Conservation (phyloP, 1,140 invertebrate species). For the Musca vetustissima region DNA sequence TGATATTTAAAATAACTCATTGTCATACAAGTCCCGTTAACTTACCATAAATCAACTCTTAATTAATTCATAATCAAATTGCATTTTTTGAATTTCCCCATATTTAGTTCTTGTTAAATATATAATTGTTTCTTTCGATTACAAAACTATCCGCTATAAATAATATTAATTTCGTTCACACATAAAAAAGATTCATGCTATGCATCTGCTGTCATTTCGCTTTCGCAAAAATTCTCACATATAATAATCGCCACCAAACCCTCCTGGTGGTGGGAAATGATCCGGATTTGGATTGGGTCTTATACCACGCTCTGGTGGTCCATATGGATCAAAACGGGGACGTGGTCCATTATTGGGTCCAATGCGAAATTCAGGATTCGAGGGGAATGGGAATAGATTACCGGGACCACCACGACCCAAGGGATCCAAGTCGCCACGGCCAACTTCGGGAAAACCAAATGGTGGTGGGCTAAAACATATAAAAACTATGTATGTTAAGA, state of each 20-base stretch:
- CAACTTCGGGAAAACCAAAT: slow-evolving; percentile 60
- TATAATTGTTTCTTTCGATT: too few species aligned
- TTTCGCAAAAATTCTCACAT: slow-evolving; percentile 8
- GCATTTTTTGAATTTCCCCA: too few species aligned
- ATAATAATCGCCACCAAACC: slow-evolving; percentile 42
- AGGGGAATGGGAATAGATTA: slow-evolving; percentile 69
- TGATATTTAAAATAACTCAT: too few species aligned
- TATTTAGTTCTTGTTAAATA: too few species aligned
- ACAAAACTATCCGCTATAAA: too few species aligned
- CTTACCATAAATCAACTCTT: too few species aligned
- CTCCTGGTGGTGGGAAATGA: slow-evolving; percentile 64
- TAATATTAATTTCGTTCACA: too few species aligned
- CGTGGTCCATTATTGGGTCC: slow-evolving; percentile 48
- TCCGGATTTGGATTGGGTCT: slow-evolving; percentile 67
- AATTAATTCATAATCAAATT: too few species aligned
- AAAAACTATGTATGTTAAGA: not conserved
- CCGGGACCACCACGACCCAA: slow-evolving; percentile 65
- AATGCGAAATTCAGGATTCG: slow-evolving; percentile 33
- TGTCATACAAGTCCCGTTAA: too few species aligned
- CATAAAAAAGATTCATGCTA: not conserved
- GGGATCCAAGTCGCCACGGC: slow-evolving; percentile 74
- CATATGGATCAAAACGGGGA: slow-evolving; percentile 81
- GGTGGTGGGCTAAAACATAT: slow-evolving; percentile 37
- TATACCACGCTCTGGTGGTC: slow-evolving; percentile 62
- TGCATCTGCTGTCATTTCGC: not conserved